Evolutionary conservation across 2,797 vertebrate genomes (phyloP), one percentile per base, ranked within the genome.

Genomic region (Gouania willdenowi): DNA sequence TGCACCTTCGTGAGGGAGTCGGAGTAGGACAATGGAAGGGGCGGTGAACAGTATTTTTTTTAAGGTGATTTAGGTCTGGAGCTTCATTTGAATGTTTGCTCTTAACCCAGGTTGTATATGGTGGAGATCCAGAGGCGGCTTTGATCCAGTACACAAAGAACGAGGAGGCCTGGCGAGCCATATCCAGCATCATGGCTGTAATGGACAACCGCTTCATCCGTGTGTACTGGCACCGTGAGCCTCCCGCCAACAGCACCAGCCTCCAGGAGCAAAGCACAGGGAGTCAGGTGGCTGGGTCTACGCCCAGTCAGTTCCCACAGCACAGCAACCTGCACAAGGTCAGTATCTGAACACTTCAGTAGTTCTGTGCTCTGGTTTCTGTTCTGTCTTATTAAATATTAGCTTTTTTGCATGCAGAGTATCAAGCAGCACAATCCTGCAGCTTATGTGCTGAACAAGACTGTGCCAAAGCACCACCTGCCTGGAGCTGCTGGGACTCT

Each of bases 161-260:
- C 0, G 95, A 97, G 1, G 94, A 98, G 71, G 96, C 97, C 8
- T 83, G 92, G 21, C 88, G 91, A 63, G 96, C 97, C 0, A 98
- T 98, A 62, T 97, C 94, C 59, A 97, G 94, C 79, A 95, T 67
- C 0, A 92, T 95, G 79, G 95, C 97, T 0, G 97, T 99, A 48
- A 89, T 98, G 31, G 96, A 96, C 74, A 99, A 98, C 59, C 87
- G 95, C 4, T 99, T 99, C 38, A 99, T 99, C 63, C 76, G 92
- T 21, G 94, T 99, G 6, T 85, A 94, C 48, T 99, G 97, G 97
- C 94, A 98, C 69, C 86, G 93, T 3, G 95, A 98, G 60, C 77
- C 55, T 0, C 59, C 56, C 31, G 9, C 37, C 23, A 75, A 61
- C 34, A 3, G 21, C 15, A 29, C 52, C 0, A 72, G 48, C 1